Conservation (phyloP, 2,113 vertebrate genomes). For the Empidonax alnorum region DNA sequence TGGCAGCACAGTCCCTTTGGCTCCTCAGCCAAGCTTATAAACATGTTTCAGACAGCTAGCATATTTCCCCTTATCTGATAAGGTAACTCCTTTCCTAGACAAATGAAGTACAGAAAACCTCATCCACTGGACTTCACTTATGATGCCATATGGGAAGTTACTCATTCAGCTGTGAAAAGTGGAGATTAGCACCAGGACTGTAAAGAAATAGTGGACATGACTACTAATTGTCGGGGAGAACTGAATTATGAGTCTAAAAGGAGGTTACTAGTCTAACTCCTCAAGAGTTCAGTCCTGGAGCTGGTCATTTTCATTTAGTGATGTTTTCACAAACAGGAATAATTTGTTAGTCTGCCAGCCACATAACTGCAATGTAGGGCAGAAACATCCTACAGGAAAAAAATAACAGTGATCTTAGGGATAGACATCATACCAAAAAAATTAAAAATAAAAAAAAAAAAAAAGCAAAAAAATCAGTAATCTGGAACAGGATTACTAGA, state of each 20-base stretch:
- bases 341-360: neutral
- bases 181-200: neutral
- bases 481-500: neutral
- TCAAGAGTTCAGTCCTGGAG: neutral
- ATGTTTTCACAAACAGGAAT: neutral
- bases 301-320: neutral
- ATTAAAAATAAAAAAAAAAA: neutral
- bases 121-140: neutral
- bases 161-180: neutral
- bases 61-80: conserved; percentile 10
- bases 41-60: neutral
- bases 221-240: neutral
- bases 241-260: neutral
- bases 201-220: neutral
- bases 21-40: conserved; percentile 3
- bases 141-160: neutral
- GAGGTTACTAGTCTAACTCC: neutral
- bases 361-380: neutral
- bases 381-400: neutral
- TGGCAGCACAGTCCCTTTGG: neutral
- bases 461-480: neutral
- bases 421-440: neutral
- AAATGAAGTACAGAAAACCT: neutral
- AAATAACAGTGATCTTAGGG: neutral
- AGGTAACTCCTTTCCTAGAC: neutral